phyloP scores from a whole-genome alignment of 2,113 vertebrate genomes.

The Psittacus erithacus region DNA sequence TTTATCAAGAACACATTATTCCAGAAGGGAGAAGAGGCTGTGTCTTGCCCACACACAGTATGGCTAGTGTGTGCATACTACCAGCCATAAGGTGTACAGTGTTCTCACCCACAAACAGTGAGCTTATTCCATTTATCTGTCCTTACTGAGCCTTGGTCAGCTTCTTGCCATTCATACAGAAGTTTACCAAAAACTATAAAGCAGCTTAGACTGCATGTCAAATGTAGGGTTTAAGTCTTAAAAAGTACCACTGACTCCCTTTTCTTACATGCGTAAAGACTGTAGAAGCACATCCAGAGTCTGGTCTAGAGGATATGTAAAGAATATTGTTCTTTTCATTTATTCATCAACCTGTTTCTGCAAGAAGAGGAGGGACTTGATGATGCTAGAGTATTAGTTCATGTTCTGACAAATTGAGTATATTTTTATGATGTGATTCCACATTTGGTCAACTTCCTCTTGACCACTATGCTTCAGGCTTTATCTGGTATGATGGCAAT shows the following conservation, averaged over 20 bases:
- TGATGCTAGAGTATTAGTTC: not conserved
- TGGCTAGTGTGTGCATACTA: conserved; percentile 12
- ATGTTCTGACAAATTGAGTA: not conserved
- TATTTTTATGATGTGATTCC: not conserved
- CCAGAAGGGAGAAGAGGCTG: conserved; percentile 59
- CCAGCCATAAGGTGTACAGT: not conserved
- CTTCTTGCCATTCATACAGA: not conserved
- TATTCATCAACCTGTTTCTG: not conserved
- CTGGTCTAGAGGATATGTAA: not conserved
- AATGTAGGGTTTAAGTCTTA: not conserved
- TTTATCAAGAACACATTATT: conserved; percentile 38
- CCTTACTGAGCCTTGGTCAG: not conserved
- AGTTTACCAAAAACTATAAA: not conserved
- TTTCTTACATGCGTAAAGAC: not conserved
- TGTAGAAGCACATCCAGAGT: not conserved
- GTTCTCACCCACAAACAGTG: not conserved
- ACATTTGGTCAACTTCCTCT: not conserved
- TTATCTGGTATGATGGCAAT: not conserved
- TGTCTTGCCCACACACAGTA: conserved; percentile 55
- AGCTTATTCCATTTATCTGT: not conserved
- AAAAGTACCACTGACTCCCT: not conserved
- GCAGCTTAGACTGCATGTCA: not conserved
- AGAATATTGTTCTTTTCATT: not conserved
- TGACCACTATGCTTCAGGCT: not conserved
- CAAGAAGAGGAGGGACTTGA: not conserved